These are phyloP conservation scores for Cyprinodon brontotheroides DNA, from an alignment of 2,113 vertebrate species.

Conservation along the genomic window DNA sequence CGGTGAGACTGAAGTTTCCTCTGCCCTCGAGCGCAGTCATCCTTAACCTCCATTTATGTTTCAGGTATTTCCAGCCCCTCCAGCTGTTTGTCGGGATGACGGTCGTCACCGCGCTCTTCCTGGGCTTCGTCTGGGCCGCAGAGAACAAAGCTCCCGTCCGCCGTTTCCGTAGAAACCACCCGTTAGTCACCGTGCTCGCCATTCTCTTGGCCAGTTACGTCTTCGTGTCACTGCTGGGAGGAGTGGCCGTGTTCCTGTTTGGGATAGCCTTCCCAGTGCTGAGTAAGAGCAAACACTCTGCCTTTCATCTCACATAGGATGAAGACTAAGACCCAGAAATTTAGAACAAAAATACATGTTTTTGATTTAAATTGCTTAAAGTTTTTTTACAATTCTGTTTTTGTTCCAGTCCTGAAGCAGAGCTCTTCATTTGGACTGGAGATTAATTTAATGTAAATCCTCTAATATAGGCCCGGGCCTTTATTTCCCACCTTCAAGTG, in stretches of 20 bases:
- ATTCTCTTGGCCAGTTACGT: slow-evolving; percentile 76
- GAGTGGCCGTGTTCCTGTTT: slow-evolving; percentile 81
- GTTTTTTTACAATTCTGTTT: no score
- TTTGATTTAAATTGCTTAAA: no score
- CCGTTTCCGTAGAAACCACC: slow-evolving; percentile 84
- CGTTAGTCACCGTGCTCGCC: slow-evolving; percentile 66
- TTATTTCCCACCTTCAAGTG: no score
- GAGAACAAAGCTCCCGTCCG: slow-evolving; percentile 80
- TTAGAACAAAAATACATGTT: no score
- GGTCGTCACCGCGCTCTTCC: slow-evolving; percentile 75
- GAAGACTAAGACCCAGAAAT: background rate
- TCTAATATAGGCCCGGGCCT: no score
- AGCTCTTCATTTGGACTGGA: no score
- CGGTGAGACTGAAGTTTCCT: no score
- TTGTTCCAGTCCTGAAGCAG: no score
- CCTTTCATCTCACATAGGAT: background rate
- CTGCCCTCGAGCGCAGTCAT: no score
- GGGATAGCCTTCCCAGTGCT: slow-evolving; percentile 83
- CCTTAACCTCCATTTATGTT: background rate
- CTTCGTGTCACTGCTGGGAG: slow-evolving; percentile 76
- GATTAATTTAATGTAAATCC: no score
- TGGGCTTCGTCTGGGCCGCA: slow-evolving; percentile 82
- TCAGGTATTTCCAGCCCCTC: slow-evolving; percentile 80
- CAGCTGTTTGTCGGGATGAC: slow-evolving; percentile 75
- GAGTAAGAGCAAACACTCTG: slow-evolving; percentile 68